Evolutionary conservation across 2,888 invertebrate species (phyloP), one percentile per base, ranked within the genome.

Genomic region (Calliopum simillimum): DNA sequence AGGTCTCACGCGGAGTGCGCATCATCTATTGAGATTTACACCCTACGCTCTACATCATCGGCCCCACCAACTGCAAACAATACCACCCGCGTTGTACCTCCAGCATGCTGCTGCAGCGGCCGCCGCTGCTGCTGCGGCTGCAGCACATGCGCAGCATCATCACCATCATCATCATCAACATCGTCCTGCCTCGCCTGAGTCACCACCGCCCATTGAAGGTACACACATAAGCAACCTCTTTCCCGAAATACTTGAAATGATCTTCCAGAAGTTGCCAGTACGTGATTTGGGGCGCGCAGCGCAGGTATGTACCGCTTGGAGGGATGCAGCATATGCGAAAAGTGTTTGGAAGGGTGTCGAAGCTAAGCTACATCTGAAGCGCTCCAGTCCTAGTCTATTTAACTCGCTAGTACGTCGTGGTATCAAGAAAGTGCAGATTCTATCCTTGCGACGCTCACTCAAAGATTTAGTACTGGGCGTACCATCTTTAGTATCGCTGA

Each of bases 301-400:
- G 3, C 96, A 96, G 87, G 96, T 97, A 74, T 95, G 95, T 85
- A 89, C 91, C 69, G 88, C 93, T 71, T 98, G 97, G 97, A 88
- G 96, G 72, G 97, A 97, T 82, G 97, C 97, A 58, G 94, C 95
- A 43, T 97, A 97, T 86, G 93, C 94, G 79, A 93, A 95, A 79
- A 94, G 94, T 51, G 96, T 98, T 21, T 98, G 98, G 98, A 91
- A 95, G 77, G 96, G 96, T 66, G 96, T 96, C 44, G 96, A 96
- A 84, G 97, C 97, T 1, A 93, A 94, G 78, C 87, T 98, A 74
- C 97, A 98, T 85, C 89, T 98, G 63, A 89, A 94, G 73, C 89
- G 93, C 77, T 92, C 95, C 73, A 93, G 94, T 73, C 93, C 94
- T 14, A 93, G 93, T 77, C 89, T 98, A 70, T 97, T 96, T 87